phyloP scores from a whole-genome alignment of 1,140 invertebrate species.

The Diploscapter pachys region DNA sequence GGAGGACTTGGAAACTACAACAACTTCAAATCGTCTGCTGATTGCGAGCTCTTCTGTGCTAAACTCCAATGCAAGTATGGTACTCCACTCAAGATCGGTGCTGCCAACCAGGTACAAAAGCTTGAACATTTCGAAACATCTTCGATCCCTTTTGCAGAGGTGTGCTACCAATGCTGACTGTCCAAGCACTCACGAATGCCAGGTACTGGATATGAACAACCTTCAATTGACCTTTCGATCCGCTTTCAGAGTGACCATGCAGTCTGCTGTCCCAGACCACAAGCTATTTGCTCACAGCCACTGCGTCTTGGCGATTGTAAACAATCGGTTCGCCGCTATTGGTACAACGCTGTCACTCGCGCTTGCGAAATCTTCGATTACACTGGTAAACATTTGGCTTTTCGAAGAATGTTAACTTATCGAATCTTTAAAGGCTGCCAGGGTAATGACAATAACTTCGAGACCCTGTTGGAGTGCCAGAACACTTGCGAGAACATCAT shows the following conservation, averaged over 20 bases:
- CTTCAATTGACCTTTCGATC: no score
- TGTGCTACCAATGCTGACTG: conserved; percentile 53
- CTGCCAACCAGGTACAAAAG: conserved; percentile 42
- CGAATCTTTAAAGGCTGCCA: conserved; percentile 35
- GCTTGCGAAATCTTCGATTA: conserved; percentile 58
- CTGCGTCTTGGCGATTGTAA: conserved; percentile 57
- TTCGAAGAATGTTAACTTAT: not conserved
- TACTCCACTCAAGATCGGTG: conserved; percentile 53
- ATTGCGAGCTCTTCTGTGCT: conserved; percentile 57
- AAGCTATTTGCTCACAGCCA: conserved; percentile 57
- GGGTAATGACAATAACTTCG: conserved; percentile 56
- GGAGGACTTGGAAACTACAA: conserved; percentile 57
- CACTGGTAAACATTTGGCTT: conserved; percentile 35
- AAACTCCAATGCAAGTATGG: conserved; percentile 57
- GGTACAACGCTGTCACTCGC: conserved; percentile 58
- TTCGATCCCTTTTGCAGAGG: conserved; percentile 31
- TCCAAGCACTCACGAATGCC: conserved; percentile 54
- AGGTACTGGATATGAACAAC: conserved; percentile 11
- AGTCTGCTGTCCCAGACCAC: conserved; percentile 54
- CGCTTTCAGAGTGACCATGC: conserved; percentile 44
- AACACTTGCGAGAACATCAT: conserved; percentile 59
- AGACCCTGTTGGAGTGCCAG: conserved; percentile 56
- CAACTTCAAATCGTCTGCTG: conserved; percentile 54
- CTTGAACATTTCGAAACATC: not conserved
- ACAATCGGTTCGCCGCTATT: conserved; percentile 56